Percentiles rank a stretch among this genome's conserved stretches.
phyloP scores from a whole-genome alignment of 1,140 invertebrate species.

The Drosophila pruinosa region DNA sequence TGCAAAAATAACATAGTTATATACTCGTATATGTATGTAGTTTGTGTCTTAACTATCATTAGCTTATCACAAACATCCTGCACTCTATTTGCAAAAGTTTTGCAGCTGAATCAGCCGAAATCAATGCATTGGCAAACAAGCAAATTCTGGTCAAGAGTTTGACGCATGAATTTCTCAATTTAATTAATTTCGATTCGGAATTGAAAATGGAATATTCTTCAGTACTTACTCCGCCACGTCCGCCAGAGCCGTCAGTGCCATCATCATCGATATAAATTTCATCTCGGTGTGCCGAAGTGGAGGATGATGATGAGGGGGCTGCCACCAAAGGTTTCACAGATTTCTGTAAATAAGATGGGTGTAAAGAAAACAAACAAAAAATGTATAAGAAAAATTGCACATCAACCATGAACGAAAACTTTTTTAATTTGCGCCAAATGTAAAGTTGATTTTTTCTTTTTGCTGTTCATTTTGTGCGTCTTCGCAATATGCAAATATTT shows the following conservation, averaged over 20 bases:
- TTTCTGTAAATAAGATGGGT: conserved; percentile 69
- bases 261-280: conserved; percentile 84
- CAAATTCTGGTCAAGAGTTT: neutral
- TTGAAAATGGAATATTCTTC: conserved; percentile 37
- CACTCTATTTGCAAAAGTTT: neutral
- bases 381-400: conserved; percentile 1
- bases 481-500: conserved; percentile 64
- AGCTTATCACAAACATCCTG: neutral
- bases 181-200: conserved; percentile 14
- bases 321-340: conserved; percentile 60
- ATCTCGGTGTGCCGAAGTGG: conserved; percentile 56
- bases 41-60: conserved; percentile 17
- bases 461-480: conserved; percentile 10
- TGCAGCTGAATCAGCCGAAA: neutral
- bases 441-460: conserved; percentile 41
- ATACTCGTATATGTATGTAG: too few relatives aligned
- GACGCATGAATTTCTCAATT: conserved; percentile 12
- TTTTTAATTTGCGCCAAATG: conserved; percentile 63
- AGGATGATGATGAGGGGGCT: conserved; percentile 45
- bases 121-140: neutral
- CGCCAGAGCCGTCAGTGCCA: conserved; percentile 83
- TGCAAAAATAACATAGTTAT: conserved; percentile 10
- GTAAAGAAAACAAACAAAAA: conserved; percentile 5
- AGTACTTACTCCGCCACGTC: conserved; percentile 83
- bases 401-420: conserved; percentile 45